Evolutionary conservation across 2,888 invertebrate genomes (phyloP).

Genomic region (Caenorhabditis macrosperma): DNA sequence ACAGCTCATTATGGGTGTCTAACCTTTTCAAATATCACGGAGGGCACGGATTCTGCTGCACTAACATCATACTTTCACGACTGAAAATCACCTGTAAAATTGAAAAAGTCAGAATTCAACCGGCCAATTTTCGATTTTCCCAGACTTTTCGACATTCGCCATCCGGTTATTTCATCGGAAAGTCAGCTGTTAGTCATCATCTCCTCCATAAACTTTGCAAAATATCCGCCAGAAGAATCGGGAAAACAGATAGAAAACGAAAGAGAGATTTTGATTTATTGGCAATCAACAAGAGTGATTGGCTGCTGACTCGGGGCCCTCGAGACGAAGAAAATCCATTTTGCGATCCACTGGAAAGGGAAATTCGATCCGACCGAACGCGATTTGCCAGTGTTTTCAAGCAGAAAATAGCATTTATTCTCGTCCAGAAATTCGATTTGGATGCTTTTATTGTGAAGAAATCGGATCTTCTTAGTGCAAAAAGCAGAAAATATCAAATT

Average conservation of each 20-base stretch:
- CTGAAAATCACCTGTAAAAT: no score
- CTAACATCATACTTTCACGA: no score
- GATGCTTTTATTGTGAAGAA: constrained; percentile 3
- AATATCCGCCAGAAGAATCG: not conserved
- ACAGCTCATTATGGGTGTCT: no score
- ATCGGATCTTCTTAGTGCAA: constrained; percentile 11
- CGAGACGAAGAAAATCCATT: not conserved
- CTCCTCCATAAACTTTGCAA: constrained; percentile 22
- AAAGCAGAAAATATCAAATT: constrained; percentile 13
- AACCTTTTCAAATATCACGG: no score
- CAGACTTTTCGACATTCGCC: not conserved
- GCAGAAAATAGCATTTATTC: constrained; percentile 1
- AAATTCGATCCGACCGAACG: not conserved
- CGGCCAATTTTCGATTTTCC: not conserved
- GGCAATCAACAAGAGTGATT: constrained; percentile 15
- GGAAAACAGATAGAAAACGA: not conserved
- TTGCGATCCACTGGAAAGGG: no score
- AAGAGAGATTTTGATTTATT: constrained; percentile 9
- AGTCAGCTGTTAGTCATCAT: constrained; percentile 22
- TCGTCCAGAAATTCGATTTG: not conserved
- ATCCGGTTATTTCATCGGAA: not conserved
- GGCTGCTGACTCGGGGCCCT: not conserved
- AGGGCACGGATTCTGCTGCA: no score
- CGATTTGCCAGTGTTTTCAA: not conserved
- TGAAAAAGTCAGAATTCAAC: not conserved